Base-by-base conservation (phyloP, 2,888 invertebrate species). In the Arenicola marina region DNA sequence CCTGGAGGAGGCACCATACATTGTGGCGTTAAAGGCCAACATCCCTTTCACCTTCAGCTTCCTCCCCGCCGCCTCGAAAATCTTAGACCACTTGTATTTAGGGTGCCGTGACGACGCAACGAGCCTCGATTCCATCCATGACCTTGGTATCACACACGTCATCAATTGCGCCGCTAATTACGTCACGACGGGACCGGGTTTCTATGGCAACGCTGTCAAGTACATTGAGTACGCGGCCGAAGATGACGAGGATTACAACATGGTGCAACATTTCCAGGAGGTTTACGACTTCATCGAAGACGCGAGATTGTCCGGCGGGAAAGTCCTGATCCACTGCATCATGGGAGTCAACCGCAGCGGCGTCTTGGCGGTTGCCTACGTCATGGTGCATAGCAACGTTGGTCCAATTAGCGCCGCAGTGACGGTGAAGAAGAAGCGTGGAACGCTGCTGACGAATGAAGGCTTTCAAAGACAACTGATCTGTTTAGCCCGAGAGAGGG, bases 331-430 rank as follows among this genome's bases (percentile, higher is more conserved):
- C 11, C 73, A 73, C 53, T 73, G 73, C 58, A 29, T 67, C n/a
- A 69, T 72, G 70, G 73, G 73, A 3, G 65, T 73, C 32, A 72
- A 72, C 45, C 65, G 73, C 7, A 72, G 71, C 43, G 71, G 70
- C 2, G 61, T 55, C 28, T 56, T 71, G 24, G 56, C 65, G 4
- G 56, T 61, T 7, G 67, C 66, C 1, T 71, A 71, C 55, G 53
- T 58, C 11, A 71, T 71, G 71, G 58, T 66, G 26, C 61, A 64
- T 55, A 62, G 68, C 60, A 65, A 68, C 28, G 63, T 68, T 45
- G 71, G 71, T 21, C 71, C 71, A 15, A 61, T 71, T 32, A 56
- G 63, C 2, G 66, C 67, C 3, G 66, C 66, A 15, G 28, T 28
- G 33, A 34, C 54, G 11, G 68, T 70, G 21, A 62, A 61, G 45